Evolutionary conservation across 2,113 vertebrate genomes (phyloP).

Genomic region (Aviceda subcristata): DNA sequence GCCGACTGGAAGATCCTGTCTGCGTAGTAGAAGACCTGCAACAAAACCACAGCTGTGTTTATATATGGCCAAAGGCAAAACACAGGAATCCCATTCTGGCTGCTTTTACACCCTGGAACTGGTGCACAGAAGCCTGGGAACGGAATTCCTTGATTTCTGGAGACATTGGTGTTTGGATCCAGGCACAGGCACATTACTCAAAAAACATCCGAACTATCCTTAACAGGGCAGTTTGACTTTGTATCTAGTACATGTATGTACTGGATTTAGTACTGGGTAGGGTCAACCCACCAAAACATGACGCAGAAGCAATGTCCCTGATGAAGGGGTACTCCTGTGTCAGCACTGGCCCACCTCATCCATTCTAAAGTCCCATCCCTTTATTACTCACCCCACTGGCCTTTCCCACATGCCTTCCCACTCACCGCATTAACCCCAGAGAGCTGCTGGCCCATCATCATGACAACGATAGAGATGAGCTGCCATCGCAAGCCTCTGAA

Average conservation of each 20-base stretch:
- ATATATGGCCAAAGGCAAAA: accelerated
- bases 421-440: constrained; percentile 88
- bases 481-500: constrained; percentile 87
- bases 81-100: background rate
- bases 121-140: background rate
- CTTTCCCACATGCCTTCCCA: background rate
- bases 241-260: background rate
- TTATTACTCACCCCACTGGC: accelerated
- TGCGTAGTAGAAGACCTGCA: constrained; percentile 93
- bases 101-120: background rate
- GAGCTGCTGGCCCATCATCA: constrained; percentile 93
- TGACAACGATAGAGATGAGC: constrained; percentile 80
- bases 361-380: background rate
- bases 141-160: background rate
- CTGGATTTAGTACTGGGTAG: background rate
- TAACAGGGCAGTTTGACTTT: background rate
- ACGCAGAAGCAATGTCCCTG: background rate
- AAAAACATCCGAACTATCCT: background rate
- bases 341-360: background rate
- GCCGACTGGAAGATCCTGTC: constrained; percentile 84
- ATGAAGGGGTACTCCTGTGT: background rate
- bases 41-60: background rate
- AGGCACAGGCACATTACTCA: background rate
- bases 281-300: accelerated
- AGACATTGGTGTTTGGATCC: background rate